Evolutionary conservation across 2,797 vertebrate species (phyloP).

Genomic region (Falco peregrinus): DNA sequence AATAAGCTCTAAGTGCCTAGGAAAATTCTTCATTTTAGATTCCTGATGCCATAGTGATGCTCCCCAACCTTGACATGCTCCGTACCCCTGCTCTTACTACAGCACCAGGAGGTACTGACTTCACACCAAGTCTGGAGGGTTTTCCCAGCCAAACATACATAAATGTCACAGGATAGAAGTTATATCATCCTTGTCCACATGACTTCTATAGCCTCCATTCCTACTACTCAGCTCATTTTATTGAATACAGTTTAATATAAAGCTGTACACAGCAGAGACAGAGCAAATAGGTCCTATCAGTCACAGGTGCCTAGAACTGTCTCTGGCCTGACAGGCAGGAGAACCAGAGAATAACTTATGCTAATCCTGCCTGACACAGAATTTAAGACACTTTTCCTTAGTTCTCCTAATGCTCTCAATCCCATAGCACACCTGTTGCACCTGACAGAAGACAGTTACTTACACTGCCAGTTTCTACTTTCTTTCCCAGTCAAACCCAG

Average conservation of each 20-base stretch:
- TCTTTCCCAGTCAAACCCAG: neutral
- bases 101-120: neutral
- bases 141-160: neutral
- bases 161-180: neutral
- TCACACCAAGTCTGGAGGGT: neutral
- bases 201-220: neutral
- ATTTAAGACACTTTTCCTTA: neutral
- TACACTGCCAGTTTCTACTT: neutral
- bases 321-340: neutral
- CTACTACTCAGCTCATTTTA: neutral
- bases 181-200: neutral
- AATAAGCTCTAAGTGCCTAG: neutral
- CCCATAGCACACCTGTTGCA: neutral
- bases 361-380: neutral
- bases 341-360: neutral
- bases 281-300: neutral
- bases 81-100: neutral
- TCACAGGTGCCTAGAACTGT: neutral
- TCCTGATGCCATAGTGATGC: neutral
- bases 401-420: neutral
- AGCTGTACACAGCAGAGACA: neutral
- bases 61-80: rapidly evolving
- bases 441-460: neutral
- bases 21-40: neutral
- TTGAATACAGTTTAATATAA: neutral